Conservation (phyloP, 23 tunicate genomes). For the Trididemnum miniatum region DNA sequence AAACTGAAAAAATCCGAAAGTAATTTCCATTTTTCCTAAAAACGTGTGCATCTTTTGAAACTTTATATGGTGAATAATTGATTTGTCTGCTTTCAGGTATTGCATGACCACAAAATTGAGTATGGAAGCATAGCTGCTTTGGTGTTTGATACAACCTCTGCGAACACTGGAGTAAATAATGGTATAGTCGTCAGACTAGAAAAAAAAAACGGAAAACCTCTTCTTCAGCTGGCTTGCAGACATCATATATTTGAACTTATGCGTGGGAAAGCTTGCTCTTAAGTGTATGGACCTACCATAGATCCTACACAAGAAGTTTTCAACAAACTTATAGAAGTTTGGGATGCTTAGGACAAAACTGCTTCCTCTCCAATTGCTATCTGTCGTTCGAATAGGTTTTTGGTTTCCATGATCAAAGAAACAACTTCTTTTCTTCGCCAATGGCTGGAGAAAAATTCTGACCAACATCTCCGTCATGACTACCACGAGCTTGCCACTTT, state of each 20-base stretch:
- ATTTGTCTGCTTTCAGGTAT: too few species aligned
- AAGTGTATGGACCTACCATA: background rate
- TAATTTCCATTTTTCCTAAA: too few species aligned
- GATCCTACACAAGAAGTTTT: background rate
- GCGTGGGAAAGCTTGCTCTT: background rate
- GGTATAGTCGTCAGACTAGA: constrained; percentile 1
- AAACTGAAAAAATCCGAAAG: background rate
- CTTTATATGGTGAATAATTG: too few species aligned
- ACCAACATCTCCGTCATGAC: background rate
- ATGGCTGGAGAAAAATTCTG: background rate
- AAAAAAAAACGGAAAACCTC: background rate
- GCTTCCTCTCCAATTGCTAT: background rate
- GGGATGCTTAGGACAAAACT: background rate
- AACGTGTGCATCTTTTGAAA: too few species aligned
- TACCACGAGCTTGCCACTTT: background rate
- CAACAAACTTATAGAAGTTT: background rate
- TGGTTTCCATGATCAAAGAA: background rate
- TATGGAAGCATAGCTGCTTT: background rate
- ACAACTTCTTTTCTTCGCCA: background rate
- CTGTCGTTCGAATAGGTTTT: background rate
- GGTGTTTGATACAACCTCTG: constrained; percentile 2
- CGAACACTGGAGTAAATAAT: background rate
- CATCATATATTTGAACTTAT: background rate
- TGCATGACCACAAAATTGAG: too few species aligned
- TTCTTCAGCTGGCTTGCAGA: constrained; percentile 10